phyloP scores from a whole-genome alignment of 2,113 vertebrate species.

The Perca fluviatilis region DNA sequence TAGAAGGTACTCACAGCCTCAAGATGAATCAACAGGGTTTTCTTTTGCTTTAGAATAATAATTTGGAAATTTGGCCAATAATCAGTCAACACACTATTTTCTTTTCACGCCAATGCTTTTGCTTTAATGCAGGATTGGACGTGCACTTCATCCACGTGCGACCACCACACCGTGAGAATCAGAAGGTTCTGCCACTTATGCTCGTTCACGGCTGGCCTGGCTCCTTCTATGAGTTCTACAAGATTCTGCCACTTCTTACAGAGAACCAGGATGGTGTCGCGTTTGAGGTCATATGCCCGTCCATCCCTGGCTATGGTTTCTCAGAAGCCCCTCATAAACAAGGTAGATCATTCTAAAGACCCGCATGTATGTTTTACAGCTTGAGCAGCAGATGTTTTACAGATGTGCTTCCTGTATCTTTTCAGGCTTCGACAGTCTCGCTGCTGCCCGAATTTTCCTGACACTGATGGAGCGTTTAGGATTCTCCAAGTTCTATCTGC shows the following conservation, averaged over 20 bases:
- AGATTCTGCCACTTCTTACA: constrained; percentile 88
- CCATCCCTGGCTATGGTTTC: constrained; percentile 92
- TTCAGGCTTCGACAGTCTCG: constrained; percentile 85
- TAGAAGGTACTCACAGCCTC: constrained; percentile 86
- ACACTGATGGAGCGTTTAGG: constrained; percentile 91
- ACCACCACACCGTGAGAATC: constrained; percentile 74
- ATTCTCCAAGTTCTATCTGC: constrained; percentile 90
- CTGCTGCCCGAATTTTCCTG: constrained; percentile 88
- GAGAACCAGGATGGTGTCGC: constrained; percentile 77
- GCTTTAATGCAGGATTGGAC: constrained; percentile 83
- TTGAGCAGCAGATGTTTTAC: background rate
- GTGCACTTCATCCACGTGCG: constrained; percentile 91
- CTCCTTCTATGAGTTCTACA: constrained; percentile 94
- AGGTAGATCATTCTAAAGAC: constrained; percentile 58
- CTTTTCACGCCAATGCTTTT: background rate
- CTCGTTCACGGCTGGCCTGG: constrained; percentile 93
- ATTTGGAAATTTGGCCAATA: background rate
- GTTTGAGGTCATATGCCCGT: constrained; percentile 93
- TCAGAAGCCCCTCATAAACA: constrained; percentile 89
- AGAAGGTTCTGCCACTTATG: constrained; percentile 85
- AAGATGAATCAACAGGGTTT: background rate
- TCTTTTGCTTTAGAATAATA: background rate
- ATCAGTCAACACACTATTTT: background rate
- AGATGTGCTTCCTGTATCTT: background rate
- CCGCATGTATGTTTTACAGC: background rate